phyloP scores from a whole-genome alignment of 2,888 invertebrate genomes.

The Colletes collaris region DNA sequence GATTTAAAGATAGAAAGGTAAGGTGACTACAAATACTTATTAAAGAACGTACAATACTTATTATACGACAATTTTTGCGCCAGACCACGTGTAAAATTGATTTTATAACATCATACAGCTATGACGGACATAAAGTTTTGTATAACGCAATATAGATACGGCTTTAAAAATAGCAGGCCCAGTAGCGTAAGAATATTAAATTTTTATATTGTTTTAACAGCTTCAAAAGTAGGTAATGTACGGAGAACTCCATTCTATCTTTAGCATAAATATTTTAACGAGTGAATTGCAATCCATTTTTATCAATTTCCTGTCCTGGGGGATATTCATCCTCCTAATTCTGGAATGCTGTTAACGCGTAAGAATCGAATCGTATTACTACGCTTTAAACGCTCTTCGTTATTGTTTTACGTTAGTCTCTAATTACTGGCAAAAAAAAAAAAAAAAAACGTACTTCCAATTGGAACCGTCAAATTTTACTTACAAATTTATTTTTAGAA shows the following conservation, averaged over 20 bases:
- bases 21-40: slow-evolving; percentile 11
- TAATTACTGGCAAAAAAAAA: neutral
- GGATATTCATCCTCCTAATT: neutral
- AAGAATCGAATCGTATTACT: neutral
- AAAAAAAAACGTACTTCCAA: too few relatives aligned
- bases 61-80: neutral
- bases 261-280: slow-evolving; percentile 29
- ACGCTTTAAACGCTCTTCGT: too few relatives aligned
- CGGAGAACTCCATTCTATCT: slow-evolving; percentile 38
- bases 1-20: slow-evolving; percentile 39
- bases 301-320: neutral
- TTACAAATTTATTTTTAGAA: slow-evolving; percentile 1
- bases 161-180: neutral
- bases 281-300: slow-evolving; percentile 33
- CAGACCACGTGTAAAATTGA: slow-evolving; percentile 34
- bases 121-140: neutral
- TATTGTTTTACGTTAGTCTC: slow-evolving; percentile 5
- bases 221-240: slow-evolving; percentile 26
- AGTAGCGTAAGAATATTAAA: neutral
- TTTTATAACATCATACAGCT: neutral
- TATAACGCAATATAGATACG: neutral
- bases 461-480: slow-evolving; percentile 1
- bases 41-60: neutral
- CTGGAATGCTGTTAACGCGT: neutral
- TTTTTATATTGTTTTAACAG: slow-evolving; percentile 20